Conservation (phyloP, 2,888 invertebrate species). For the Orthosia gothica region DNA sequence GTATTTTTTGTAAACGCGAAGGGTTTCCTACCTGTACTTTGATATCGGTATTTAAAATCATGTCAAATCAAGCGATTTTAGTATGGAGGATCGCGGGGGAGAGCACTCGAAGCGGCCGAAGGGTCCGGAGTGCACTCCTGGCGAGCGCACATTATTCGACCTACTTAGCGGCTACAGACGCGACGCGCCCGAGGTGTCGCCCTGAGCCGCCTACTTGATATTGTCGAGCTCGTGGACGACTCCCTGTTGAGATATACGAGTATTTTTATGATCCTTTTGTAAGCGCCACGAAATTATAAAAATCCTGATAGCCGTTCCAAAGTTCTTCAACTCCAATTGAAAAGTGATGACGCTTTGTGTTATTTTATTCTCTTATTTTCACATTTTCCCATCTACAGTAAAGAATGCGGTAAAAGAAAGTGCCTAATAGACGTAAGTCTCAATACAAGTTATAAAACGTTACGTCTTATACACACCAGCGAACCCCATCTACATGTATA, state of each 20-base stretch:
- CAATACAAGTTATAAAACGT: slow-evolving; percentile 52
- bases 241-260: slow-evolving; percentile 67
- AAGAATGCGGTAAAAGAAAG: slow-evolving; percentile 34
- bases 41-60: slow-evolving; percentile 90
- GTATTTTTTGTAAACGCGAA: slow-evolving; percentile 36
- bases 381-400: slow-evolving; percentile 39
- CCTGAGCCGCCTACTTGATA: slow-evolving; percentile 78
- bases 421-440: slow-evolving; percentile 41
- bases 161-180: slow-evolving; percentile 86
- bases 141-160: slow-evolving; percentile 89
- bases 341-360: slow-evolving; percentile 59
- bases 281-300: slow-evolving; percentile 60
- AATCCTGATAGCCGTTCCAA: slow-evolving; percentile 50
- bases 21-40: slow-evolving; percentile 65
- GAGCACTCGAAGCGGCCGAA: slow-evolving; percentile 80
- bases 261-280: slow-evolving; percentile 67
- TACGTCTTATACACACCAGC: slow-evolving; percentile 28
- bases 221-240: slow-evolving; percentile 71
- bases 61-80: slow-evolving; percentile 91
- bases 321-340: slow-evolving; percentile 55
- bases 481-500: slow-evolving; percentile 28
- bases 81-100: slow-evolving; percentile 82
- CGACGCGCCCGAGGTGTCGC: slow-evolving; percentile 84
- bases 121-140: slow-evolving; percentile 85
- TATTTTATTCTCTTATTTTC: slow-evolving; percentile 48